Percentiles rank a stretch among this genome's conserved stretches.
These are phyloP conservation scores for Phyllotreta cruciferae DNA, from an alignment of 2,888 invertebrate genomes.

Conservation along the genomic window DNA sequence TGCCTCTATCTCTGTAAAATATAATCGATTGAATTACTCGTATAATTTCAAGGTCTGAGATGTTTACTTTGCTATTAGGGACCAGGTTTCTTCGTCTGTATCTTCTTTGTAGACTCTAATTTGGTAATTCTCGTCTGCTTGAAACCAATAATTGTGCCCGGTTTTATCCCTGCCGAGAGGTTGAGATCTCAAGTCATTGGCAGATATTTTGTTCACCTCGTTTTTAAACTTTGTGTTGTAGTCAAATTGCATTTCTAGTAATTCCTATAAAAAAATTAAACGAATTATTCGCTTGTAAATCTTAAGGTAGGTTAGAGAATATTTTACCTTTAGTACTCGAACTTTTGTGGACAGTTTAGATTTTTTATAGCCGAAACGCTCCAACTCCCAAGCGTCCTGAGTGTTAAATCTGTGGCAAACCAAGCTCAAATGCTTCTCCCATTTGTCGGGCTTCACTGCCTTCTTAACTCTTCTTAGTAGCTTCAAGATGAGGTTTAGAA, in stretches of 20 bases:
- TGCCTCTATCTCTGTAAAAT: constrained; percentile 66
- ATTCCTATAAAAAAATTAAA: constrained; percentile 66
- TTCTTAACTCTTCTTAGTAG: constrained; percentile 86
- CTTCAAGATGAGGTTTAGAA: constrained; percentile 88
- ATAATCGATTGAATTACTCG: constrained; percentile 10
- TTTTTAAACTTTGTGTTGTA: constrained; percentile 91
- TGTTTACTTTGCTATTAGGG: constrained; percentile 82
- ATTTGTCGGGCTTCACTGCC: constrained; percentile 78
- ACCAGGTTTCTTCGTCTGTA: constrained; percentile 95
- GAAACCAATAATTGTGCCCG: constrained; percentile 94
- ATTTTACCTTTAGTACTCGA: constrained; percentile 82
- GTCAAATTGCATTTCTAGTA: constrained; percentile 95
- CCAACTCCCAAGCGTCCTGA: constrained; percentile 95
- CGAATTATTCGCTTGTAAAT: constrained; percentile 23
- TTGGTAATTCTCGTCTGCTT: constrained; percentile 87
- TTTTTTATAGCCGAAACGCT: constrained; percentile 94
- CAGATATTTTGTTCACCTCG: constrained; percentile 78
- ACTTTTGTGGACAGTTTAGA: constrained; percentile 88
- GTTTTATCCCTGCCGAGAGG: constrained; percentile 91
- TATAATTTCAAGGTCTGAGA: not conserved
- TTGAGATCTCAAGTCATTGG: constrained; percentile 81
- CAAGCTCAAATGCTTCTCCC: constrained; percentile 90
- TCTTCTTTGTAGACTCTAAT: constrained; percentile 94
- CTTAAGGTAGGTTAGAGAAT: not conserved
- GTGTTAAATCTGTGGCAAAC: constrained; percentile 89